Conservation (phyloP, 2,888 invertebrate genomes). For the Bursaphelenchus okinawaensis region DNA sequence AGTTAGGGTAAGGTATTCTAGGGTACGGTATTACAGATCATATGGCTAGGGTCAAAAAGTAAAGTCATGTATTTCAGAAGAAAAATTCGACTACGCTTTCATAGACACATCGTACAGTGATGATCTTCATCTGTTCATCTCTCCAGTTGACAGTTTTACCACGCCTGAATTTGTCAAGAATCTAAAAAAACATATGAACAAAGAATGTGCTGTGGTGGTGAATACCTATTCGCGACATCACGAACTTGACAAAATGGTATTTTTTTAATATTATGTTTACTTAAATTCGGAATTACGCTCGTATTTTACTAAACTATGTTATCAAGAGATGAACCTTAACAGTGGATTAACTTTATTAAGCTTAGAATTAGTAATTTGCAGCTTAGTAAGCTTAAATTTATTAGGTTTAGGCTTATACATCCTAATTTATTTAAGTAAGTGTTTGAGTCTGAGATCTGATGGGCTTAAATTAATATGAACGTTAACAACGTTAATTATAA, state of each 20-base stretch:
- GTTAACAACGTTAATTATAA: too few relatives aligned
- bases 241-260: slow-evolving; percentile 10
- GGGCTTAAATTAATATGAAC: too few relatives aligned
- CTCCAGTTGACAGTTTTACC: slow-evolving; percentile 6
- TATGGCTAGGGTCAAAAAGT: too few relatives aligned
- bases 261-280: background rate
- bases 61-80: background rate
- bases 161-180: slow-evolving; percentile 2
- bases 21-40: too few relatives aligned
- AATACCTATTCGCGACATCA: slow-evolving; percentile 7
- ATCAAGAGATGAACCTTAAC: too few relatives aligned
- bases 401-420: too few relatives aligned
- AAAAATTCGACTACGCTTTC: slow-evolving; percentile 5
- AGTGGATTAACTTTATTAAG: background rate
- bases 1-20: too few relatives aligned
- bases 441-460: too few relatives aligned
- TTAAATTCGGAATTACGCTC: too few relatives aligned
- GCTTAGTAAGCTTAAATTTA: background rate
- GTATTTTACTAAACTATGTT: too few relatives aligned
- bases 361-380: background rate
- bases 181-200: slow-evolving; percentile 2
- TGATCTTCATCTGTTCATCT: slow-evolving; percentile 3
- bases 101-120: slow-evolving; percentile 9
- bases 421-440: too few relatives aligned
- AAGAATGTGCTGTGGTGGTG: background rate